phyloP scores from a whole-genome alignment of 2,888 invertebrate genomes.

The Coleophora deauratella region DNA sequence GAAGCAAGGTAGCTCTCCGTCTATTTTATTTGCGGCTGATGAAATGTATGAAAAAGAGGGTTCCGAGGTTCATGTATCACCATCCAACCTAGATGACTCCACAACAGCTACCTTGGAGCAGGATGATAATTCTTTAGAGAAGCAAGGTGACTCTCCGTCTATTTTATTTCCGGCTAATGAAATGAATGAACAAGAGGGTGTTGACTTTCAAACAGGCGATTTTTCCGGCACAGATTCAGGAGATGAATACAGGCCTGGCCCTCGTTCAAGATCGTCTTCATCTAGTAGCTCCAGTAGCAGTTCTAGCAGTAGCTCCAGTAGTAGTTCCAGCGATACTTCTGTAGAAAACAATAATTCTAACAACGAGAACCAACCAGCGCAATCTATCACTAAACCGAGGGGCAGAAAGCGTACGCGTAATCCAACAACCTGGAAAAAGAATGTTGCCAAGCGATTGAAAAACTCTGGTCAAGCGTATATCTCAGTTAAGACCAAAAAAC shows the following conservation, averaged over 20 bases:
- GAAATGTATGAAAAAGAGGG: no score
- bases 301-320: slow-evolving; percentile 6
- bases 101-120: no score
- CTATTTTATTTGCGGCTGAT: no score
- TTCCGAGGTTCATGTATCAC: no score
- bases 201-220: slow-evolving; percentile 10
- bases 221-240: slow-evolving; percentile 12
- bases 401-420: slow-evolving; percentile 8
- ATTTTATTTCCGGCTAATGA: no score
- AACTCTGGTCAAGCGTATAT: slow-evolving; percentile 7
- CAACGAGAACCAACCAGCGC: slow-evolving; percentile 5
- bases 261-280: slow-evolving; percentile 3
- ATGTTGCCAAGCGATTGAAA: slow-evolving; percentile 7
- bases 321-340: slow-evolving; percentile 11
- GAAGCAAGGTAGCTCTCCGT: no score
- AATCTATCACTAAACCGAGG: slow-evolving; percentile 7
- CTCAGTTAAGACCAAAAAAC: slow-evolving; percentile 7
- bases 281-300: slow-evolving; percentile 10
- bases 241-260: slow-evolving; percentile 11
- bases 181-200: no score
- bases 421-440: slow-evolving; percentile 9
- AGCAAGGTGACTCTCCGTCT: no score
- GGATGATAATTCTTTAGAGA: no score
- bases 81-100: no score
- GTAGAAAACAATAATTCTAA: slow-evolving; percentile 10